These are phyloP conservation scores for Muricea muricata DNA, from an alignment of 92 coral and sea anemone species.

Conservation along the genomic window DNA sequence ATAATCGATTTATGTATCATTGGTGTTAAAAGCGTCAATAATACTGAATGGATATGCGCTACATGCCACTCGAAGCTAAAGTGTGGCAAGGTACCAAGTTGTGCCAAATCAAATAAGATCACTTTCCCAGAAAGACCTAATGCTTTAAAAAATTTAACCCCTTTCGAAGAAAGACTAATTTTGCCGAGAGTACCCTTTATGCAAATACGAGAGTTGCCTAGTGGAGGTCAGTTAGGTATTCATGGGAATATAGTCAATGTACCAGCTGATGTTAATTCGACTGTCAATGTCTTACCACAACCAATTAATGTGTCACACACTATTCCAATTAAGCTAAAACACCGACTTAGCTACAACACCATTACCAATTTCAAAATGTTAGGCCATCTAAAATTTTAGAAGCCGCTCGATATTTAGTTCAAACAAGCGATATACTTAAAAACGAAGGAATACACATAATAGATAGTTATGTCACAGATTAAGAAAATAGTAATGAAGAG, in stretches of 20 bases:
- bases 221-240: too few species aligned
- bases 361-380: conserved; percentile 12
- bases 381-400: not conserved
- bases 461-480: not conserved
- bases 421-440: not conserved
- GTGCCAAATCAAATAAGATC: conserved; percentile 67
- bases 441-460: not conserved
- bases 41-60: too few species aligned
- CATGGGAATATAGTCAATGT: too few species aligned
- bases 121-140: conserved; percentile 49
- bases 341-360: not conserved
- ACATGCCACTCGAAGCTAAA: conserved; percentile 46
- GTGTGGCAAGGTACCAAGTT: conserved; percentile 48
- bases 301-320: conserved; percentile 66
- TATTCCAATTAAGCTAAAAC: conserved; percentile 65
- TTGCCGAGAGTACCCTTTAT: conserved; percentile 57
- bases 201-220: too few species aligned
- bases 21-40: conserved; percentile 47
- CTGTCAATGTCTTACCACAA: conserved; percentile 65
- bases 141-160: conserved; percentile 40
- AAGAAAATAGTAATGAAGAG: conserved; percentile 29
- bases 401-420: not conserved
- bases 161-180: conserved; percentile 48
- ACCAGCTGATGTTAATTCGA: conserved; percentile 75
- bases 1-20: conserved; percentile 16